Base-by-base conservation (phyloP, 2,797 vertebrate genomes). In the Echiichthys vipera region DNA sequence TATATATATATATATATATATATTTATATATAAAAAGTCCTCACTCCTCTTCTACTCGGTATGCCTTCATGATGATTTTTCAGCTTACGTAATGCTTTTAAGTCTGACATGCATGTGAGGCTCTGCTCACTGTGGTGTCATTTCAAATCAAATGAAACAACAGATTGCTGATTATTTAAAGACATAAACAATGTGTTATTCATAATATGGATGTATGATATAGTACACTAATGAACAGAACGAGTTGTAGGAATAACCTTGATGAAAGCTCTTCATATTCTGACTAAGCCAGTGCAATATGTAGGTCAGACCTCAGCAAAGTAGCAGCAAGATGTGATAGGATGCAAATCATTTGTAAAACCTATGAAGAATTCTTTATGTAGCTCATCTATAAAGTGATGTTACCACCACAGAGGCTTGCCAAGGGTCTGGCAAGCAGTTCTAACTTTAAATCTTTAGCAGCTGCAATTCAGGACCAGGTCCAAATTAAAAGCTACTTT, bases 61-160 rank as follows among this genome's bases (percentile, higher is more conserved):
- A 77, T 43, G 79, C 66, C 58, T 75, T 68, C 54, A 46, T 65
- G 56, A 80, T 70, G 84, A 59, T 81, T 78, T 81, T 49, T 37
- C 30, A 83, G 65, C 77, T 87, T 84, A 81, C 40, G 65, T 86
- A 90, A 90, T 54, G 74, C 72, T 86, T 88, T 81, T 80, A 89
- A 81, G 45, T 64, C 46, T 12, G 54, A 83, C 70, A 65, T 4
- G 22, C 72, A 77, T 43, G 65, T 50, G 2, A 71, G 24, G 20
- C 62, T 75, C 43, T 51, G 59, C 64, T 84, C 53, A 30, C 43
- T 37, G 64, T 36, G 32, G 56, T 81, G 80, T 78, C 69, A 65
- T 83, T 81, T 79, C 50, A 70, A 71, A 84, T 79, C 46, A 84
- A 64, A 81, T 62, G 17, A 69, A 65, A 68, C 14, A 10, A 15